phyloP scores from a whole-genome alignment of 2,113 vertebrate genomes.

The Hippocampus zosterae region DNA sequence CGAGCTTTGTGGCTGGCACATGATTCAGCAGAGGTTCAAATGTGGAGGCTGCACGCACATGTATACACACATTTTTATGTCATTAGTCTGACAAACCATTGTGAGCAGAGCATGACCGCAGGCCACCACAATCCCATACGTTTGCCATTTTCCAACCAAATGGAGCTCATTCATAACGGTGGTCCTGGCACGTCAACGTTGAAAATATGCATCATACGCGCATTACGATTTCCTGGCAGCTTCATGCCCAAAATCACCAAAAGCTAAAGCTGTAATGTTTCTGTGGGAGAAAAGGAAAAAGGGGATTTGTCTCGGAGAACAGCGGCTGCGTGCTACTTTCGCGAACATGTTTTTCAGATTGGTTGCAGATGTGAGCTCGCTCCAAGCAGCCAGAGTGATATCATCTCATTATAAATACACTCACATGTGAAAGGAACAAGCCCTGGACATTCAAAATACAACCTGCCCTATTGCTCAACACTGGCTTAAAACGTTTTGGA shows the following conservation, averaged over 20 bases:
- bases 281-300: conserved; percentile 20
- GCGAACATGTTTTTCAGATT: conserved; percentile 66
- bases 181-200: conserved; percentile 35
- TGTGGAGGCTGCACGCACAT: conserved; percentile 21
- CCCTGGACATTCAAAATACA: conserved; percentile 17
- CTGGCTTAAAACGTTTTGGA: background rate
- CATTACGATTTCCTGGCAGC: conserved; percentile 15
- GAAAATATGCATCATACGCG: conserved; percentile 46
- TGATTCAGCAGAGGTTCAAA: conserved; percentile 34
- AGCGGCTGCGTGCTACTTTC: conserved; percentile 45
- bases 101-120: conserved; percentile 37
- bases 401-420: conserved; percentile 57
- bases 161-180: conserved; percentile 37
- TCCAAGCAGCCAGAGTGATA: conserved; percentile 57
- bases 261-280: conserved; percentile 26
- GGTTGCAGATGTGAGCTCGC: conserved; percentile 70
- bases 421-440: conserved; percentile 15
- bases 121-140: conserved; percentile 45
- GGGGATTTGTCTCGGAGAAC: conserved; percentile 21
- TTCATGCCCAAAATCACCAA: conserved; percentile 18
- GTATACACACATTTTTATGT: conserved; percentile 30
- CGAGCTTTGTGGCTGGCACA: conserved; percentile 36
- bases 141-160: conserved; percentile 52
- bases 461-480: background rate
- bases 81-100: conserved; percentile 50